Conservation (phyloP, 2,797 vertebrate species). For the Myoxocephalus aenaeus region DNA sequence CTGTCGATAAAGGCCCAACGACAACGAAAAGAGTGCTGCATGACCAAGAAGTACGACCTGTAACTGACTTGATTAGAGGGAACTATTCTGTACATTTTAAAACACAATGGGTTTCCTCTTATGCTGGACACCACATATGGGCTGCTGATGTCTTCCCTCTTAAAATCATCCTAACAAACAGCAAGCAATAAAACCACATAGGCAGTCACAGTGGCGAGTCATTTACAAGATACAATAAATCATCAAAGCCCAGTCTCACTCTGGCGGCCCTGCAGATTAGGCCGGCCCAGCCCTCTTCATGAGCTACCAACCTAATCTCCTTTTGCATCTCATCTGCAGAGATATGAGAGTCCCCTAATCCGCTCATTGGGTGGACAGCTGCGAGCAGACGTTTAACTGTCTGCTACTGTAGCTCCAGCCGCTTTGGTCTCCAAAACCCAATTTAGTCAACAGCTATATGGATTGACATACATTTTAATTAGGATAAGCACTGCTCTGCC, state of each 20-base stretch:
- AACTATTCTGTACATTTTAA: neutral
- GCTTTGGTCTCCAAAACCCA: constrained; percentile 48
- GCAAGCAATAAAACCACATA: constrained; percentile 15
- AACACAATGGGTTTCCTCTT: constrained; percentile 4
- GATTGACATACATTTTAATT: constrained; percentile 62
- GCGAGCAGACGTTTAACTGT: constrained; percentile 61
- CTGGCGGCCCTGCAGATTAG: constrained; percentile 55
- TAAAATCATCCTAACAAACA: constrained; percentile 39
- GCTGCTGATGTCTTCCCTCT: neutral
- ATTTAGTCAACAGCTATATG: constrained; percentile 48
- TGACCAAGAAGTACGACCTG: neutral
- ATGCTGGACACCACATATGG: neutral
- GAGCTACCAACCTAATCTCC: constrained; percentile 72
- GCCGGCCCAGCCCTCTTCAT: constrained; percentile 40
- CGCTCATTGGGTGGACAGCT: constrained; percentile 65
- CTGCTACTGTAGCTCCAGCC: constrained; percentile 45
- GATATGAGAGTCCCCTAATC: constrained; percentile 73
- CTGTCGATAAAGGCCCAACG: neutral
- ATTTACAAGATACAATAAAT: constrained; percentile 59
- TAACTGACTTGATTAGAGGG: neutral
- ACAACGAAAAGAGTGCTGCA: neutral
- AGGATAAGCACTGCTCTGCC: constrained; percentile 30
- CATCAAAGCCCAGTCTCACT: constrained; percentile 41
- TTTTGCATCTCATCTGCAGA: constrained; percentile 67
- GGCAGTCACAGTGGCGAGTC: constrained; percentile 16